Evolutionary conservation across 1,140 invertebrate species (phyloP).

Genomic region (Lasioglossum baleicum): DNA sequence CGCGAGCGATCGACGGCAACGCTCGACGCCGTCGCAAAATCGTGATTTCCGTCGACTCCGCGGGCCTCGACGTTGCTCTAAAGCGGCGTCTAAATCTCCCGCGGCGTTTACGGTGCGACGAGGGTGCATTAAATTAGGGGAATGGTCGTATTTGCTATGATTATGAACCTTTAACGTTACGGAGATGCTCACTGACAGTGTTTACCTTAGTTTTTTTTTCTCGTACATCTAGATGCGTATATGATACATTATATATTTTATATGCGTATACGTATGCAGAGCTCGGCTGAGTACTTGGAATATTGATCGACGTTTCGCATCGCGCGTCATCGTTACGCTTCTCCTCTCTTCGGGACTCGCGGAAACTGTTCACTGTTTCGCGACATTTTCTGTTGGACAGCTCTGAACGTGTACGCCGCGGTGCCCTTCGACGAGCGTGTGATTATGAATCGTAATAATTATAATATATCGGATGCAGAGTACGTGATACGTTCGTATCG

Average conservation of each 20-base stretch:
- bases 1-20: slow-evolving; percentile 11
- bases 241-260: slow-evolving; percentile 53
- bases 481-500: background rate
- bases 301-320: slow-evolving; percentile 2
- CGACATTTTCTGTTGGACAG: background rate
- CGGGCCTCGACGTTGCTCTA: background rate
- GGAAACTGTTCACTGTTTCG: too few species aligned
- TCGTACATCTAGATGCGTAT: slow-evolving; percentile 56
- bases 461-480: background rate
- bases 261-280: slow-evolving; percentile 46
- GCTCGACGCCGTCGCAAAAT: slow-evolving; percentile 34
- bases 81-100: background rate
- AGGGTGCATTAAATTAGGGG: slow-evolving; percentile 50
- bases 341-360: background rate
- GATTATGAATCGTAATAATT: slow-evolving; percentile 2
- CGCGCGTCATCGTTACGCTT: background rate
- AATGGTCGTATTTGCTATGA: slow-evolving; percentile 50
- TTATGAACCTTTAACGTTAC: slow-evolving; percentile 50
- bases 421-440: background rate
- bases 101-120: slow-evolving; percentile 29
- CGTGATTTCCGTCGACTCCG: slow-evolving; percentile 24
- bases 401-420: slow-evolving; percentile 9
- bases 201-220: slow-evolving; percentile 37
- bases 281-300: slow-evolving; percentile 35
- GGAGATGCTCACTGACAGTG: slow-evolving; percentile 43